Base-by-base conservation (phyloP, 2,888 invertebrate genomes). In the Pammene fasciana region DNA sequence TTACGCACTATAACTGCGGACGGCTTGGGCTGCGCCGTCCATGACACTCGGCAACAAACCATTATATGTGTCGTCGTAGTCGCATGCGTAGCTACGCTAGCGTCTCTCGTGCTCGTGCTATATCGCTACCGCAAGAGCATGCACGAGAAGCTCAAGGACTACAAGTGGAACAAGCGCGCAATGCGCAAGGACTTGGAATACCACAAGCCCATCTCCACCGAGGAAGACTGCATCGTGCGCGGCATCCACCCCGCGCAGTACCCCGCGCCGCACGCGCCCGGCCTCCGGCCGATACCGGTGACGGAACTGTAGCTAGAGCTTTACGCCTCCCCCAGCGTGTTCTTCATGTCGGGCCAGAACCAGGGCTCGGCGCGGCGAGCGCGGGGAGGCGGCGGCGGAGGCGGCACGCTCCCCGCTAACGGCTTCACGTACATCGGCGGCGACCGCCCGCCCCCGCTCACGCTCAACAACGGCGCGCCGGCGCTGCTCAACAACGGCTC, bases 261-360 rank as follows among this genome's bases (percentile, higher is more conserved):
- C 87, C 90, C 90, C 71, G 86, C 83, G 94, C 84, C 94, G 80
- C 89, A 88, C 89, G 80, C 88, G 76, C 88, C 83, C 90, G 93
- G 86, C 93, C 92, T 85, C 82, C 86, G 88, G 82, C 96, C 96
- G 18, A 96, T 97, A 82, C 97, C 97, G 77, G 97, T 97, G 81
- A 97, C 97, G 94, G 97, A 97, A 88, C 97, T 97, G 96, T 97
- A 97, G 97, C 97, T 97, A 97, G 97, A 97, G 94, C 96, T 97
- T 93, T 96, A 97, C 96, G 97, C 97, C 95, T 96, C 97, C 93
- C 95, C 94, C 93, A 95, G 94, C 95, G 96, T 94, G 90, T 96
- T 93, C 94, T 96, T 95, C 94, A 93, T 96, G 93, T 95, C 95
- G 79, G 94, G 94, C 83, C 94, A 93, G 81, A 93, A 92, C 80